Percentiles rank a stretch among this genome's conserved stretches.
phyloP scores from a whole-genome alignment of 2,888 invertebrate species.

The Epistrophe eligans region DNA sequence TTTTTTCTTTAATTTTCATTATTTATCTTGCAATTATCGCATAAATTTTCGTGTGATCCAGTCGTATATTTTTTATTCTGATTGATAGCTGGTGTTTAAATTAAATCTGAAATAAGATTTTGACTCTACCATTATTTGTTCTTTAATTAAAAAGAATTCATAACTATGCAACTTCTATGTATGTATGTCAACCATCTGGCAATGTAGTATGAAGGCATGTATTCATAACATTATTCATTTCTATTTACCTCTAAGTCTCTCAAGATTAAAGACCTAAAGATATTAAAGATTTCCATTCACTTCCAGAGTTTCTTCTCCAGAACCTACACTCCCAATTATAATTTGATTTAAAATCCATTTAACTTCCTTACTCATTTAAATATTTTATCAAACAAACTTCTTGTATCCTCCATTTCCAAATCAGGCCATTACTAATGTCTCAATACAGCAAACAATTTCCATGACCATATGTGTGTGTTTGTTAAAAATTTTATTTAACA shows the following conservation, averaged over 20 bases:
- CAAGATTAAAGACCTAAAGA: neutral
- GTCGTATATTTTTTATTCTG: too few relatives aligned
- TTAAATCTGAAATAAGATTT: too few relatives aligned
- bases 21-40: too few relatives aligned
- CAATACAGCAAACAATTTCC: constrained; percentile 42
- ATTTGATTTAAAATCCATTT: constrained; percentile 10
- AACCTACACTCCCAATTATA: constrained; percentile 33
- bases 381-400: constrained; percentile 48
- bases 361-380: constrained; percentile 52
- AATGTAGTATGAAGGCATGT: too few relatives aligned
- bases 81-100: too few relatives aligned
- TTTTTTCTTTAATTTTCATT: too few relatives aligned
- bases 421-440: constrained; percentile 70
- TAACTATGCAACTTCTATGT: too few relatives aligned
- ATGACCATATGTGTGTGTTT: constrained; percentile 39
- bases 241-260: neutral
- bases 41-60: too few relatives aligned
- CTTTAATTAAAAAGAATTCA: too few relatives aligned
- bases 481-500: constrained; percentile 28
- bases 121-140: too few relatives aligned
- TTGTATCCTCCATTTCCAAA: constrained; percentile 53
- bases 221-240: neutral
- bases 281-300: neutral
- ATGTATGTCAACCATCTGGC: too few relatives aligned
- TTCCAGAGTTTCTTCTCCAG: neutral